Evolutionary conservation across 1,140 invertebrate species (phyloP).

Genomic region (Rhagoletis pomonella): DNA sequence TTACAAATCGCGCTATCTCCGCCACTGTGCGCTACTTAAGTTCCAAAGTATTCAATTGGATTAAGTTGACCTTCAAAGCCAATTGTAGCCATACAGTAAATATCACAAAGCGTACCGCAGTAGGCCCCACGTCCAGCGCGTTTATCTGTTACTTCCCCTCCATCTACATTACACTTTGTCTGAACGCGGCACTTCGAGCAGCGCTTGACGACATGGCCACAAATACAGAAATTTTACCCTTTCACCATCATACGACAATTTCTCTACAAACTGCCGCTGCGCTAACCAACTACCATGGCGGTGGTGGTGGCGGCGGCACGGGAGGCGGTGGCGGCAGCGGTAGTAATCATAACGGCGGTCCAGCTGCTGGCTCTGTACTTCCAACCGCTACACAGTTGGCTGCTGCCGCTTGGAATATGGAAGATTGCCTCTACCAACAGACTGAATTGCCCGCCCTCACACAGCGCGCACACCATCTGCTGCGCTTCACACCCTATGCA

Average conservation of each 20-base stretch:
- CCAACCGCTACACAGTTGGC: slow-evolving; percentile 58
- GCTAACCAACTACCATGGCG: slow-evolving; percentile 69
- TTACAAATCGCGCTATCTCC: background rate
- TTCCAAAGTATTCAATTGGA: slow-evolving; percentile 16
- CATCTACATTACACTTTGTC: background rate
- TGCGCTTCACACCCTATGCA: slow-evolving; percentile 72
- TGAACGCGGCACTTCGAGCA: background rate
- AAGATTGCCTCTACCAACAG: slow-evolving; percentile 72
- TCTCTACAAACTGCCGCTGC: slow-evolving; percentile 70
- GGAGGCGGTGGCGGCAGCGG: slow-evolving; percentile 60
- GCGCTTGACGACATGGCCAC: slow-evolving; percentile 64
- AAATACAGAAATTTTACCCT: slow-evolving; percentile 71
- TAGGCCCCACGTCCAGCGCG: background rate
- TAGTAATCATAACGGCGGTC: slow-evolving; percentile 56
- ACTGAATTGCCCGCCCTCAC: slow-evolving; percentile 71
- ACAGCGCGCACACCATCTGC: slow-evolving; percentile 71
- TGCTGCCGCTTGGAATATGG: slow-evolving; percentile 65
- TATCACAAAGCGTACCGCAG: slow-evolving; percentile 1
- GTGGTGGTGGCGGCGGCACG: slow-evolving; percentile 60
- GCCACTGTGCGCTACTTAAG: background rate
- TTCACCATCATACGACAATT: slow-evolving; percentile 71
- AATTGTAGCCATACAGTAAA: slow-evolving; percentile 1
- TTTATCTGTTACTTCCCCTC: background rate
- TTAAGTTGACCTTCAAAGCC: slow-evolving; percentile 33
- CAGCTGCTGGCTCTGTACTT: background rate